Conservation (phyloP, 2,113 vertebrate genomes). For the Paraplagusia blochii region DNA sequence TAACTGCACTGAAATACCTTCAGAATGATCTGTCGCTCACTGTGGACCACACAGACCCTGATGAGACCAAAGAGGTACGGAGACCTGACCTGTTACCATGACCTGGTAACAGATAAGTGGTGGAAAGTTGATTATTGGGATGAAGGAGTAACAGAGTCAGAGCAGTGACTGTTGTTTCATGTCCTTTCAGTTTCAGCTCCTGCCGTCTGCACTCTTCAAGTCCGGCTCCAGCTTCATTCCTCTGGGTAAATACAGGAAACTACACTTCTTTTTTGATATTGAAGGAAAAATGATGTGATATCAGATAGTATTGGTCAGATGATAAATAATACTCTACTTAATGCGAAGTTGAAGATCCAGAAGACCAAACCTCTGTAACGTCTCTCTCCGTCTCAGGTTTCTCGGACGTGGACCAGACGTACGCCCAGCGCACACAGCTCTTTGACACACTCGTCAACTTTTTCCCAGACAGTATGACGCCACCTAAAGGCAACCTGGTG, state of each 20-base stretch:
- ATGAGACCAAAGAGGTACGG: conserved; percentile 95
- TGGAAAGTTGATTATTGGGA: too few relatives aligned
- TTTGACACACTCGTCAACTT: conserved; percentile 98
- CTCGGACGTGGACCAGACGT: conserved; percentile 96
- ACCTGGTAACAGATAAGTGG: too few relatives aligned
- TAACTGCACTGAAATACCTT: conserved; percentile 94
- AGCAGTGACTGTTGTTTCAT: conserved; percentile 4
- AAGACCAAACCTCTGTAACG: not conserved
- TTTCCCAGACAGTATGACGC: conserved; percentile 99
- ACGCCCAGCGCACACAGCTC: conserved; percentile 95
- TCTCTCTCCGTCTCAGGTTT: conserved; percentile 77
- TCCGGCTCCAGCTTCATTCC: conserved; percentile 95
- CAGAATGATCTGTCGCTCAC: conserved; percentile 96
- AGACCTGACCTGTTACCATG: too few relatives aligned
- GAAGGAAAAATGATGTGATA: too few relatives aligned
- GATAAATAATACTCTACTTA: too few relatives aligned
- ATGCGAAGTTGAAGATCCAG: too few relatives aligned
- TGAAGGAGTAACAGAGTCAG: too few relatives aligned
- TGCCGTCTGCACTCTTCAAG: conserved; percentile 96
- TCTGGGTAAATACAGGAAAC: too few relatives aligned
- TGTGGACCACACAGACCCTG: conserved; percentile 95
- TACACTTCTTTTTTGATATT: too few relatives aligned
- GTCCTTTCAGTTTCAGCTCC: conserved; percentile 89
- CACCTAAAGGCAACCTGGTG: conserved; percentile 97
- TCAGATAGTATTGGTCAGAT: too few relatives aligned